These are phyloP conservation scores for Papilio dardanus DNA, from an alignment of 1,140 invertebrate genomes.

Conservation along the genomic window DNA sequence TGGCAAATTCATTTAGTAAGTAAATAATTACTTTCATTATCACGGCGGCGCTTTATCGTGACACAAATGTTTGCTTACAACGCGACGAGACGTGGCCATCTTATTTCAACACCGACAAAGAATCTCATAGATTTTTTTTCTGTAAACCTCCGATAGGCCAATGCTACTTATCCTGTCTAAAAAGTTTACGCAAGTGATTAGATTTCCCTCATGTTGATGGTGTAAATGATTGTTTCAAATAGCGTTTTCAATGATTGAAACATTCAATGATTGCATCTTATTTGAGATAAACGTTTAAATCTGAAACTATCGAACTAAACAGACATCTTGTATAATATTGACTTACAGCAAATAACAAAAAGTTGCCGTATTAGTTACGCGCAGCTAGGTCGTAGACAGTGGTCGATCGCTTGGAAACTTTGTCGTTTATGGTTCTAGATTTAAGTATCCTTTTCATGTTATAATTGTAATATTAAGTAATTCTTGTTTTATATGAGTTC, in stretches of 20 bases:
- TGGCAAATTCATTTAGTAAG: constrained; percentile 29
- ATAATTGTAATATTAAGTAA: too few relatives aligned
- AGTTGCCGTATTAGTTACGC: neutral
- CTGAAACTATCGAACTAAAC: neutral
- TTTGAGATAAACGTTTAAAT: neutral
- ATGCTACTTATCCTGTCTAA: neutral
- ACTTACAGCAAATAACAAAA: neutral
- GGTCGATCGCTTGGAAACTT: constrained; percentile 1
- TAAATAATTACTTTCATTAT: constrained; percentile 39
- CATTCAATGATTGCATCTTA: neutral
- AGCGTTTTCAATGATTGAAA: too few relatives aligned
- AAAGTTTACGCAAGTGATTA: constrained; percentile 7
- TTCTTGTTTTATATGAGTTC: neutral
- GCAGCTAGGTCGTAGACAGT: neutral
- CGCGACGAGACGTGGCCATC: neutral
- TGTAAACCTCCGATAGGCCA: neutral
- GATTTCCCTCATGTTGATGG: neutral
- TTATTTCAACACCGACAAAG: constrained; percentile 32
- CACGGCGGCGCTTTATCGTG: constrained; percentile 33
- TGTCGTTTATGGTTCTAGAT: neutral
- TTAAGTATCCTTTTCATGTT: too few relatives aligned
- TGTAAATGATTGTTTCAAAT: neutral
- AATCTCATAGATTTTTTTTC: constrained; percentile 9
- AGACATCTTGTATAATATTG: neutral
- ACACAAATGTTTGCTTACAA: constrained; percentile 31